Conservation (phyloP, 2,888 invertebrate genomes). For the Acanthacorydalis orientalis region DNA sequence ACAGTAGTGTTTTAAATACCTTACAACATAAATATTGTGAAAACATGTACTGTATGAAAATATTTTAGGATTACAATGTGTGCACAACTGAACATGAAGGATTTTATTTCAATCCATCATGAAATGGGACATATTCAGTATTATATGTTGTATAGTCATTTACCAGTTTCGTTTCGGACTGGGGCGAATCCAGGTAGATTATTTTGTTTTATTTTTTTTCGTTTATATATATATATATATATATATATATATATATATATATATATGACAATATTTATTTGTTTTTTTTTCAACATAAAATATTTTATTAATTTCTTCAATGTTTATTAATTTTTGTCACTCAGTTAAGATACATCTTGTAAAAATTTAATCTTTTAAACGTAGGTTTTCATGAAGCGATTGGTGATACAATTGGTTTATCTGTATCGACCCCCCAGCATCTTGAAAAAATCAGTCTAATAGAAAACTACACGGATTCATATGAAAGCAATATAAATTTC, state of each 20-base stretch:
- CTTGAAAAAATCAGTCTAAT: slow-evolving; percentile 26
- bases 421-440: slow-evolving; percentile 34
- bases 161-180: slow-evolving; percentile 30
- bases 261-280: no score
- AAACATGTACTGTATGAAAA: no score
- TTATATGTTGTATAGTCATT: slow-evolving; percentile 38
- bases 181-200: slow-evolving; percentile 30
- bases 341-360: no score
- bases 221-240: background rate
- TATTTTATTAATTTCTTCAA: no score
- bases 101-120: slow-evolving; percentile 53
- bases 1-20: no score
- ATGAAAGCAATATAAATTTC: slow-evolving; percentile 25
- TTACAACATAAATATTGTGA: no score
- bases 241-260: no score
- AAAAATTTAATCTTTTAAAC: no score
- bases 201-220: background rate
- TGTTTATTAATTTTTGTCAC: no score
- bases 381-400: slow-evolving; percentile 47
- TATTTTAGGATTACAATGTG: slow-evolving; percentile 39
- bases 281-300: no score
- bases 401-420: slow-evolving; percentile 42
- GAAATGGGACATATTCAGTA: slow-evolving; percentile 57
- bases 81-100: slow-evolving; percentile 33
- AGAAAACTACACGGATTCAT: slow-evolving; percentile 21